Evolutionary conservation across 92 coral and sea anemone species (phyloP), one percentile per base, ranked within the genome.

Genomic region (Zoanthus sociatus): DNA sequence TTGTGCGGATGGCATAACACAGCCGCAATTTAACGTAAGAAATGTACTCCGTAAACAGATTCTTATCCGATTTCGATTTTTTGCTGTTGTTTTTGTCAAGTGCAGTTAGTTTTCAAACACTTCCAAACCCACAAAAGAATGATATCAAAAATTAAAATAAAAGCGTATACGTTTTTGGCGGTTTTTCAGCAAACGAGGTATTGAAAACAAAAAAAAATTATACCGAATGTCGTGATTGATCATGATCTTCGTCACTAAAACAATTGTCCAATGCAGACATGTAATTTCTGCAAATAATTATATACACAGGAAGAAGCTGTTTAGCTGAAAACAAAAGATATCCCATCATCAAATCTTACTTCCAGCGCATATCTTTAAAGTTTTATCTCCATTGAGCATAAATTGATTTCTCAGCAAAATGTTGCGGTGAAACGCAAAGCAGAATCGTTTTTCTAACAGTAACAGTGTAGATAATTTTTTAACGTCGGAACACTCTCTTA

Each of bases 141-240:
- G 51, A 16, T 33, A 61, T 63, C 45, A 58, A 64, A 67, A 11
- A 2, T 50, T 45, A 18, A 79, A 64, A 6, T 63, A 66, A 11
- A 81, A 14, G 44, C 20, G 45, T 79, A 37, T 56, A 53, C 44
- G 32, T 3, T 46, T 48, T 58, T 30, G 66, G 85, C 47, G 21
- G 60, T 71, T 81, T 66, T 67, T 81, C 64, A 64, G 47, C 85
- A 64, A 81, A 81, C 85, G 85, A 66, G 64, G 45, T 81, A 81
- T 64, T 15, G 47, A 44, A 64, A 81, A 66, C 61, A 81, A 74
- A 37, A 47, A 51, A 55, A 81, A 42, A 45, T 18, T 81, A 51
- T 69, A 56, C 45, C 70, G 33, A 58, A 16, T 31, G 70, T 16
- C 56, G 26, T 78, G n/a, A 81, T 81, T 81, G 85, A 66, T 7